These are phyloP conservation scores for Steinernema carpocapsae DNA, from an alignment of 2,888 invertebrate genomes.

Conservation along the genomic window DNA sequence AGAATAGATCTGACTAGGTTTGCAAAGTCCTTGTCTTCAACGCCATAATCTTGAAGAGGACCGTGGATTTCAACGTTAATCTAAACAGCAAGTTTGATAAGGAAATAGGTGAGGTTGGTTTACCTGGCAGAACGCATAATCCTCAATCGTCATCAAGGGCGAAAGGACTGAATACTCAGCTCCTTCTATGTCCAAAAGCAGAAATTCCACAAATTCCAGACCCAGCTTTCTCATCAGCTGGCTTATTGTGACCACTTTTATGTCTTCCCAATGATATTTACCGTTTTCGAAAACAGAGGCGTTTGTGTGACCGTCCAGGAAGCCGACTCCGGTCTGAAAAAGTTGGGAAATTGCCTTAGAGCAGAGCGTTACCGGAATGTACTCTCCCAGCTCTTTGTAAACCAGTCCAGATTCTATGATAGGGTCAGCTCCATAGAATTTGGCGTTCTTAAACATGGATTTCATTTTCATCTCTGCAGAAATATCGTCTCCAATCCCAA, in stretches of 20 bases:
- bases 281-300: constrained; percentile 32
- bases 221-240: constrained; percentile 13
- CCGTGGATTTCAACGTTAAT: constrained; percentile 39
- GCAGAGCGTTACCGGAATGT: constrained; percentile 1
- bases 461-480: constrained; percentile 28
- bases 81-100: constrained; percentile 2
- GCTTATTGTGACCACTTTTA: constrained; percentile 11
- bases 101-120: not conserved
- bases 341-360: not conserved
- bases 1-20: not conserved
- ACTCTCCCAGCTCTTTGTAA: constrained; percentile 35
- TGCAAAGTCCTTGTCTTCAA: not conserved
- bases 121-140: constrained; percentile 7
- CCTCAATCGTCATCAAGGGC: not conserved
- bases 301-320: not conserved
- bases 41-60: constrained; percentile 20
- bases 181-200: constrained; percentile 41
- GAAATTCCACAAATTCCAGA: constrained; percentile 35
- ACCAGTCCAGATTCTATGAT: constrained; percentile 19
- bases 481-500: constrained; percentile 39
- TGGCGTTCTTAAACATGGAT: constrained; percentile 28
- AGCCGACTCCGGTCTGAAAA: constrained; percentile 7
- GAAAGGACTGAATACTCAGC: constrained; percentile 35
- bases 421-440: constrained; percentile 41
- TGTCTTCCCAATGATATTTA: constrained; percentile 30